Evolutionary conservation across 2,888 invertebrate species (phyloP), one percentile per base, ranked within the genome.

Genomic region (Monopis laevigella): DNA sequence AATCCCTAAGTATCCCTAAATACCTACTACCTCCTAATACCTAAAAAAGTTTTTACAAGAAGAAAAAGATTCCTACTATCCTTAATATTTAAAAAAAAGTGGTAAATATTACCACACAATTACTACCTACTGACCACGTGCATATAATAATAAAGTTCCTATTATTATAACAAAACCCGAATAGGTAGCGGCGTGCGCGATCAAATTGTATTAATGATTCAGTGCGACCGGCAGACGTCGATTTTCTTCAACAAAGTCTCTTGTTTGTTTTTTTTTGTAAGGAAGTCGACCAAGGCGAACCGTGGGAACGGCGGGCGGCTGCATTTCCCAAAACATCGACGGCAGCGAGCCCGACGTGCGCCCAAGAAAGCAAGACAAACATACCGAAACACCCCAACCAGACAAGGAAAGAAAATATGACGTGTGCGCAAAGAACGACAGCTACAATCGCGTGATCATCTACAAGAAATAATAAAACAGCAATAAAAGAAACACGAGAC

Each of bases 251-350:
- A 77, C 78, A 78, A 72, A 75, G 78, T 73, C 70, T 78, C 78
- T 78, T 80, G 75, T 80, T 80, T 78, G 72, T 77, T 80, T 80
- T 40, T 39, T 77, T 80, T 78, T 75, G 69, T 77, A 75, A 78
- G 80, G 80, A 80, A 78, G 78, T 77, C 74, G 68, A 64, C 65
- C 68, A 74, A 75, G 74, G 77, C 75, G 73, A 71, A 81, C 78
- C 82, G 82, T 82, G 82, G 82, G 82, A 82, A 82, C 75, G 72
- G 44, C 71, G 70, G 72, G 71, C 82, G 77, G 81, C 80, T 80
- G 82, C 81, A 78, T 81, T 81, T 82, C 82, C 82, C 82, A 82
- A 82, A 82, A 82, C 81, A 80, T 77, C 78, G 74, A 77, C 77
- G 74, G 75, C 78, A 74, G 75, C 77, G 19, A 10, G 36, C 13